Evolutionary conservation across 1,140 invertebrate species (phyloP).

Genomic region (Eriocheir sinensis): DNA sequence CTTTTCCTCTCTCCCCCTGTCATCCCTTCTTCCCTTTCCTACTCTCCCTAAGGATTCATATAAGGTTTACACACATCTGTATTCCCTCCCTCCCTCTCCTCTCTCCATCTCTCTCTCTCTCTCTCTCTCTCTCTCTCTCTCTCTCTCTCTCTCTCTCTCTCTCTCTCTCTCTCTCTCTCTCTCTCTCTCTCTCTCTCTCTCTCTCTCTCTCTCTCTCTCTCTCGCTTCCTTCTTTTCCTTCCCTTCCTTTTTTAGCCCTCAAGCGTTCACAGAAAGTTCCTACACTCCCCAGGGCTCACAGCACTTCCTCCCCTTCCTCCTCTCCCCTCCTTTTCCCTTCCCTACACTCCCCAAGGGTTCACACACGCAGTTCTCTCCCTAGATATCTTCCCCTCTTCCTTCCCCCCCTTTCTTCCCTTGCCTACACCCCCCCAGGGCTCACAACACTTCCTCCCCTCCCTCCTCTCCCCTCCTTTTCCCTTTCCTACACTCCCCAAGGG

Average conservation of each 20-base stretch:
- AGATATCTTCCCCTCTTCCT: not conserved
- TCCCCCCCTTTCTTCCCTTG: not conserved
- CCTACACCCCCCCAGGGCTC: not conserved
- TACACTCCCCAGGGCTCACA: not conserved
- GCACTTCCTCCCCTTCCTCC: not conserved
- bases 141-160: not conserved
- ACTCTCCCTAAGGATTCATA: not conserved
- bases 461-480: constrained; percentile 5
- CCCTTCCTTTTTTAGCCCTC: not conserved
- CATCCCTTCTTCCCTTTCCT: not conserved
- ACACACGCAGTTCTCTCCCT: not conserved
- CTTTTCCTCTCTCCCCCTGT: not conserved
- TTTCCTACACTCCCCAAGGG: no score
- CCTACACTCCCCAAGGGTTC: not conserved
- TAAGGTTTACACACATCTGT: not conserved
- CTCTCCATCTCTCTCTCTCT: not conserved
- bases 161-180: not conserved
- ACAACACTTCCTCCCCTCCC: not conserved
- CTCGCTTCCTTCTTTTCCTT: not conserved
- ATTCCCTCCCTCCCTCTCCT: not conserved
- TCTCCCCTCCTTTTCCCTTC: not conserved
- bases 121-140: not conserved
- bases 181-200: not conserved
- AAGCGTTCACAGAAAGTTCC: not conserved
- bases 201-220: not conserved